These are phyloP conservation scores for Tiphia femorata DNA, from an alignment of 2,888 invertebrate species.

Conservation along the genomic window DNA sequence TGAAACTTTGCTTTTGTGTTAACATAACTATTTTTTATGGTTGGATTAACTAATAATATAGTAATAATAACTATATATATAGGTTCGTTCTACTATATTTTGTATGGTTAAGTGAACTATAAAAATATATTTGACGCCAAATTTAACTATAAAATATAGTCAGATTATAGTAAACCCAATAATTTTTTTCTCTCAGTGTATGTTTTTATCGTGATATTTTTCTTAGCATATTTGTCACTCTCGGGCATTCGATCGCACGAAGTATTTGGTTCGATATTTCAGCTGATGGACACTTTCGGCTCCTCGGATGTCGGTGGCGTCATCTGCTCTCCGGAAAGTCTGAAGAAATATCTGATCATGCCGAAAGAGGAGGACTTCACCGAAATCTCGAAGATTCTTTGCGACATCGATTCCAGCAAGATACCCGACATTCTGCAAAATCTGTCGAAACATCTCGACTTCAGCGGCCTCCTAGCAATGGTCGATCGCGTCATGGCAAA, in stretches of 20 bases:
- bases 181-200: background rate
- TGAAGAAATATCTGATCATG: constrained; percentile 55
- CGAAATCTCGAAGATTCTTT: constrained; percentile 67
- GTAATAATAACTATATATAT: too few species aligned
- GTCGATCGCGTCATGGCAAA: constrained; percentile 68
- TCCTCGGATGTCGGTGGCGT: constrained; percentile 56
- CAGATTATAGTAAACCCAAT: background rate
- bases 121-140: too few species aligned
- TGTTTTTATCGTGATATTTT: background rate
- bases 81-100: too few species aligned
- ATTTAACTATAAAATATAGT: too few species aligned
- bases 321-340: constrained; percentile 54
- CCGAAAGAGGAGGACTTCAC: constrained; percentile 49
- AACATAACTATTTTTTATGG: too few species aligned
- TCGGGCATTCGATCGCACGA: too few species aligned
- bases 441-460: constrained; percentile 70
- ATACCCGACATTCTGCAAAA: constrained; percentile 69
- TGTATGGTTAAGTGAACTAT: too few species aligned
- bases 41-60: too few species aligned
- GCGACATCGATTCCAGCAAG: constrained; percentile 66
- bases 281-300: constrained; percentile 58
- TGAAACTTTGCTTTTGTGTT: too few species aligned
- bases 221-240: background rate
- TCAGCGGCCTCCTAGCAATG: constrained; percentile 72
- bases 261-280: too few species aligned